These are phyloP conservation scores for Samia ricini DNA, from an alignment of 1,140 invertebrate species.

Conservation along the genomic window DNA sequence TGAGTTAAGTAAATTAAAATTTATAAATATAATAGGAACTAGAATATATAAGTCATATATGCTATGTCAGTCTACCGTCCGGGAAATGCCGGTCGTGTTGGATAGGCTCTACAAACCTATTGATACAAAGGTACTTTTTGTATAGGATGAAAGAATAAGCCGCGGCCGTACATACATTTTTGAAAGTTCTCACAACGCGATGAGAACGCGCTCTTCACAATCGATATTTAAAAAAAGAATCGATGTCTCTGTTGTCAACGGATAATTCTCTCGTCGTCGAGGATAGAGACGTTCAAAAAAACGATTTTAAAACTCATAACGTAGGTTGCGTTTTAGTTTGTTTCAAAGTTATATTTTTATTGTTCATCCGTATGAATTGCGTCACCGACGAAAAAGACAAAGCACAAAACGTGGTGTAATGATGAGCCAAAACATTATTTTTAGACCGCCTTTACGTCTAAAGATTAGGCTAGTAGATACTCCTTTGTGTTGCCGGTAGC, in stretches of 20 bases:
- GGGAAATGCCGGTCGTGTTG: background rate
- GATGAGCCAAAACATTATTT: conserved; percentile 74
- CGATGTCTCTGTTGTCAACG: conserved; percentile 77
- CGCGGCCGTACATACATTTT: conserved; percentile 46
- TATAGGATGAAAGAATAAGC: conserved; percentile 66
- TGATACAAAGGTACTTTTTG: conserved; percentile 59
- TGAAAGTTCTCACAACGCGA: conserved; percentile 72
- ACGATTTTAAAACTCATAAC: conserved; percentile 28
- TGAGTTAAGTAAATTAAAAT: too few relatives aligned
- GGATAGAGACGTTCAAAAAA: conserved; percentile 22
- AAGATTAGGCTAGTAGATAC: conserved; percentile 48
- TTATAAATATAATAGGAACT: background rate
- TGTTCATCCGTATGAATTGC: conserved; percentile 70
- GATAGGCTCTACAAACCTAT: conserved; percentile 9
- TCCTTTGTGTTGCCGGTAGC: conserved; percentile 66
- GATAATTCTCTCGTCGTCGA: conserved; percentile 65
- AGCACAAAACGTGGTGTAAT: conserved; percentile 60
- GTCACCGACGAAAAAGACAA: conserved; percentile 75
- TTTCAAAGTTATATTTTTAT: conserved; percentile 42
- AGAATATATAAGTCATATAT: background rate
- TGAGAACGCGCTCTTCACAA: conserved; percentile 76
- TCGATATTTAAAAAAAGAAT: conserved; percentile 76
- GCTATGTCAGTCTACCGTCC: background rate
- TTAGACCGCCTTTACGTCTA: conserved; percentile 55
- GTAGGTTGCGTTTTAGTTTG: background rate